Evolutionary conservation across 2,797 vertebrate species (phyloP).

Genomic region (Anableps anableps): DNA sequence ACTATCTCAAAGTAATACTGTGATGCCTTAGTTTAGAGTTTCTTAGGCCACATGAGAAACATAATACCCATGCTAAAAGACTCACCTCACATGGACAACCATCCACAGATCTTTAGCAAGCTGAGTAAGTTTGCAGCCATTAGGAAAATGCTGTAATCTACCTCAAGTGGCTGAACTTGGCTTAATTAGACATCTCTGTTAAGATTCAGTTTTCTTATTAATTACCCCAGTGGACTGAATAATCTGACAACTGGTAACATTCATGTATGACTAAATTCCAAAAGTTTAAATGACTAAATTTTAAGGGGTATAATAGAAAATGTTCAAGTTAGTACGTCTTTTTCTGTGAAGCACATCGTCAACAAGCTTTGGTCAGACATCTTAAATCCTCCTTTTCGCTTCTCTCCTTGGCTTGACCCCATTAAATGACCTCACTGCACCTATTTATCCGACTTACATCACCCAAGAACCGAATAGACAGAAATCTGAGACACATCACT

Average conservation of each 20-base stretch:
- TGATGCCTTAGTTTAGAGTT: slow-evolving; percentile 61
- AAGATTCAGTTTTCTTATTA: slow-evolving; percentile 59
- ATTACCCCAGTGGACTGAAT: slow-evolving; percentile 41
- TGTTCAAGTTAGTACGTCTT: neutral
- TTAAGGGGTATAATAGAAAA: neutral
- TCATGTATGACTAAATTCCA: slow-evolving; percentile 12
- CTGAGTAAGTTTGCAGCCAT: slow-evolving; percentile 78
- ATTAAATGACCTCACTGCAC: slow-evolving; percentile 58
- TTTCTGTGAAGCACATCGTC: neutral
- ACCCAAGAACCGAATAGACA: slow-evolving; percentile 51
- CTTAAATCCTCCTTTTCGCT: neutral
- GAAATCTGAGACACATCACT: slow-evolving; percentile 56
- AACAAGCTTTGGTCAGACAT: neutral
- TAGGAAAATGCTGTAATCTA: slow-evolving; percentile 46
- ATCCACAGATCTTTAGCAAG: slow-evolving; percentile 59
- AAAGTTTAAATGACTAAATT: slow-evolving; percentile 1
- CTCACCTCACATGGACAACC: slow-evolving; percentile 61
- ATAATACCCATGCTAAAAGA: slow-evolving; percentile 60
- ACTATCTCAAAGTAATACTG: slow-evolving; percentile 35
- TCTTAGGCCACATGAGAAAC: slow-evolving; percentile 72
- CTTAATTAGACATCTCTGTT: slow-evolving; percentile 57
- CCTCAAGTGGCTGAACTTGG: slow-evolving; percentile 59
- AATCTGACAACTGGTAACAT: slow-evolving; percentile 29
- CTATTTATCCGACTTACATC: slow-evolving; percentile 60
- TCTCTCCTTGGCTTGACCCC: slow-evolving; percentile 30